Conservation (phyloP, 2,113 vertebrate genomes). For the Motacilla alba region DNA sequence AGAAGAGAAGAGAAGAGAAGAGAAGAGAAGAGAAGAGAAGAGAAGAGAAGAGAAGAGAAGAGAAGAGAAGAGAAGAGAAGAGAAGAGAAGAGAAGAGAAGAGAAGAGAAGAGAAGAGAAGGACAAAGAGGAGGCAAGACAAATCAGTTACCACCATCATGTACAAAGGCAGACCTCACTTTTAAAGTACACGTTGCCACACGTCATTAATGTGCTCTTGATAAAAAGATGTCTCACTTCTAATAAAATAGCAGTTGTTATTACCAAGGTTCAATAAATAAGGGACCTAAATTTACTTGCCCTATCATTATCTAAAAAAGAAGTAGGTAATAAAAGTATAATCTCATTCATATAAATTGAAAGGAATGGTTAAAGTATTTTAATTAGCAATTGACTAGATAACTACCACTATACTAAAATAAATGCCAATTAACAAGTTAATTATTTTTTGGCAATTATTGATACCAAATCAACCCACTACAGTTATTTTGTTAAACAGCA, state of each 20-base stretch:
- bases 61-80: too few species aligned
- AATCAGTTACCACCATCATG: accelerated
- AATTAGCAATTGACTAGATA: conserved; percentile 61
- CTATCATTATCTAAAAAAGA: conserved; percentile 18
- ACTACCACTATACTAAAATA: conserved; percentile 55
- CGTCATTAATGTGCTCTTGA: neutral
- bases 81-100: too few species aligned
- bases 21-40: too few species aligned
- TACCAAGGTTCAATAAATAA: neutral
- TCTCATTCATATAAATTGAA: conserved; percentile 21
- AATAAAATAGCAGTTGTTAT: neutral
- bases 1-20: too few species aligned
- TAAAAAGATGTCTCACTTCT: neutral
- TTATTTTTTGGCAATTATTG: conserved; percentile 68
- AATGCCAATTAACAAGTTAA: conserved; percentile 69
- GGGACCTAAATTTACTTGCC: neutral
- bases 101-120: neutral
- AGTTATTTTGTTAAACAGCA: conserved; percentile 56
- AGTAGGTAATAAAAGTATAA: conserved; percentile 28
- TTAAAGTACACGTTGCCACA: neutral
- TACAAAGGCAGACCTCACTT: neutral
- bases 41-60: too few species aligned
- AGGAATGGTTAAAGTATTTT: conserved; percentile 45
- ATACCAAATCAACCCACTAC: conserved; percentile 52
- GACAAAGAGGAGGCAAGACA: too few species aligned